Evolutionary conservation across 1,140 invertebrate species (phyloP).

Genomic region (Diploscapter pachys): DNA sequence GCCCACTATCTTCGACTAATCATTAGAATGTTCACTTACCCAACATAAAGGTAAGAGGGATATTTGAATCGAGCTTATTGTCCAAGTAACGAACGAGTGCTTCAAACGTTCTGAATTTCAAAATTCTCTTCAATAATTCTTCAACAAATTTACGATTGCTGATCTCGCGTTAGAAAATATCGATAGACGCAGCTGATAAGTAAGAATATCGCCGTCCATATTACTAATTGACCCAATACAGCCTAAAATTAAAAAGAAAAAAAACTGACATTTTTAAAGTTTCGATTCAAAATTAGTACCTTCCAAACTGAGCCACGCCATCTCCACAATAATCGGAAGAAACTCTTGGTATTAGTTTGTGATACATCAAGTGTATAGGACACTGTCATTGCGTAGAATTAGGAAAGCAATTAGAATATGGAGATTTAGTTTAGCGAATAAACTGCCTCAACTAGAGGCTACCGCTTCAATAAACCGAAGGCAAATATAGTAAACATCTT

Average conservation of each 20-base stretch:
- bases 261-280: no score
- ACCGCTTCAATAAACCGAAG: no score
- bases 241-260: slow-evolving; percentile 60
- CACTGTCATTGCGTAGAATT: slow-evolving; percentile 27
- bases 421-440: no score
- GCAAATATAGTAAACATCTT: no score
- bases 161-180: slow-evolving; percentile 68
- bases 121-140: neutral
- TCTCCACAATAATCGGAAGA: slow-evolving; percentile 65
- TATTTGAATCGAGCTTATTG: slow-evolving; percentile 58
- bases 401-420: no score
- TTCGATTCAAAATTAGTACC: slow-evolving; percentile 37
- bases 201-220: slow-evolving; percentile 80
- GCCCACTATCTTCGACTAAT: no score
- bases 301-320: slow-evolving; percentile 96
- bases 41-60: slow-evolving; percentile 61
- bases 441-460: no score
- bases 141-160: slow-evolving; percentile 26
- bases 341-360: slow-evolving; percentile 34
- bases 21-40: slow-evolving; percentile 8
- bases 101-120: slow-evolving; percentile 51
- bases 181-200: slow-evolving; percentile 82
- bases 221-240: slow-evolving; percentile 84
- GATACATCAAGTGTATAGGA: slow-evolving; percentile 38
- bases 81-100: slow-evolving; percentile 59